Conservation (phyloP, 2,888 invertebrate genomes). For the Molorchus minor region DNA sequence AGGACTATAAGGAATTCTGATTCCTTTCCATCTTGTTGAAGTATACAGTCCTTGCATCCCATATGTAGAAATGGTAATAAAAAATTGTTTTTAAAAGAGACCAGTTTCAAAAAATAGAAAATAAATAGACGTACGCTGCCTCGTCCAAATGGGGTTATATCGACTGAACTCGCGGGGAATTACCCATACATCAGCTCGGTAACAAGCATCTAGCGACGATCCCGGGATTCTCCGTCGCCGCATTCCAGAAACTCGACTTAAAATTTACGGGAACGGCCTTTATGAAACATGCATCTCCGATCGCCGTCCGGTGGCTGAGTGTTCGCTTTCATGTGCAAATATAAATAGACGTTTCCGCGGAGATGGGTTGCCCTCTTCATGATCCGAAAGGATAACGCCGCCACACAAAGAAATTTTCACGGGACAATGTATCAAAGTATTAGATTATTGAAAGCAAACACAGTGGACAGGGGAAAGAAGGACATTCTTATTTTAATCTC, state of each 20-base stretch:
- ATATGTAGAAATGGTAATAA: too few relatives aligned
- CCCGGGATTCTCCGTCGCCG: background rate
- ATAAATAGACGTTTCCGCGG: conserved; percentile 31
- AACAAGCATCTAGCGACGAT: background rate
- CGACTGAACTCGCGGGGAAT: background rate
- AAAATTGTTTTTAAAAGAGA: too few relatives aligned
- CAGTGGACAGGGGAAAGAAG: conserved; percentile 38
- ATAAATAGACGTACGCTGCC: too few relatives aligned
- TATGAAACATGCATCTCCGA: conserved; percentile 6
- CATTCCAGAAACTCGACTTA: background rate
- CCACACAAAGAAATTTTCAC: conserved; percentile 32
- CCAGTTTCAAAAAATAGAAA: too few relatives aligned
- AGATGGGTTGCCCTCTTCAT: conserved; percentile 14
- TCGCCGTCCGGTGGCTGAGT: conserved; percentile 3
- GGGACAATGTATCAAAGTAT: conserved; percentile 44
- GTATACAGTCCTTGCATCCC: too few relatives aligned
- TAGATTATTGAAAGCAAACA: conserved; percentile 50
- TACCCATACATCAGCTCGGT: background rate
- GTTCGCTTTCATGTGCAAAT: conserved; percentile 29
- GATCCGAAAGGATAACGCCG: conserved; percentile 19
- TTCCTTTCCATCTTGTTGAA: too few relatives aligned
- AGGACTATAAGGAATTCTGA: too few relatives aligned
- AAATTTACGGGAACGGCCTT: background rate
- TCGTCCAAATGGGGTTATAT: too few relatives aligned
- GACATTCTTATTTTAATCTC: conserved; percentile 50